Conservation (phyloP, 2,888 invertebrate genomes). For the Hedychridium roseum region DNA sequence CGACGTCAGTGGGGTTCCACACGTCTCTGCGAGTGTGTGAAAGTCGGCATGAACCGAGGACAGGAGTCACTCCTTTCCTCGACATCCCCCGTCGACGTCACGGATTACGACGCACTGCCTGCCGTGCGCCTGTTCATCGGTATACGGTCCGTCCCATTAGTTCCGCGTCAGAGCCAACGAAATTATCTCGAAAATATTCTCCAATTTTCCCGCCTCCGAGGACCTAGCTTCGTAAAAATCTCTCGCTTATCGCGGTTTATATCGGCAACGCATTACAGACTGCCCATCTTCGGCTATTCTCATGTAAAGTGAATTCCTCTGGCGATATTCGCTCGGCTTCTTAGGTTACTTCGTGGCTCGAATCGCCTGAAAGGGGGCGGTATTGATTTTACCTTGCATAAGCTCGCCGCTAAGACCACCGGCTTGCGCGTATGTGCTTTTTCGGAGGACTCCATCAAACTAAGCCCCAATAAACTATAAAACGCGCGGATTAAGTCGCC, state of each 20-base stretch:
- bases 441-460: constrained; percentile 58
- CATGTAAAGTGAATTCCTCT: constrained; percentile 51
- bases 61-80: constrained; percentile 55
- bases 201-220: too few relatives aligned
- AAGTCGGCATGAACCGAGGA: constrained; percentile 54
- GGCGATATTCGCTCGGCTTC: not conserved
- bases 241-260: constrained; percentile 40
- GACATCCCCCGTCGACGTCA: constrained; percentile 38
- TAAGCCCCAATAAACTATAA: constrained; percentile 64
- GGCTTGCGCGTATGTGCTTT: constrained; percentile 25
- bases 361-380: constrained; percentile 14
- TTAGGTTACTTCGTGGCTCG: not conserved
- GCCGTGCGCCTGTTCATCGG: constrained; percentile 1
- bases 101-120: constrained; percentile 45
- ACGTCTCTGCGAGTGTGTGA: constrained; percentile 46
- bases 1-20: constrained; percentile 41
- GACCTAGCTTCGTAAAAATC: not conserved
- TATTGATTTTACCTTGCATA: constrained; percentile 46
- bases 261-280: constrained; percentile 46
- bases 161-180: not conserved
- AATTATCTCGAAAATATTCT: not conserved
- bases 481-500: constrained; percentile 50
- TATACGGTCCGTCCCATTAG: constrained; percentile 7
- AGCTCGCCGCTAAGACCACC: constrained; percentile 7
- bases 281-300: constrained; percentile 41